Evolutionary conservation across 2,888 invertebrate species (phyloP).

Genomic region (Parochlus steinenii): DNA sequence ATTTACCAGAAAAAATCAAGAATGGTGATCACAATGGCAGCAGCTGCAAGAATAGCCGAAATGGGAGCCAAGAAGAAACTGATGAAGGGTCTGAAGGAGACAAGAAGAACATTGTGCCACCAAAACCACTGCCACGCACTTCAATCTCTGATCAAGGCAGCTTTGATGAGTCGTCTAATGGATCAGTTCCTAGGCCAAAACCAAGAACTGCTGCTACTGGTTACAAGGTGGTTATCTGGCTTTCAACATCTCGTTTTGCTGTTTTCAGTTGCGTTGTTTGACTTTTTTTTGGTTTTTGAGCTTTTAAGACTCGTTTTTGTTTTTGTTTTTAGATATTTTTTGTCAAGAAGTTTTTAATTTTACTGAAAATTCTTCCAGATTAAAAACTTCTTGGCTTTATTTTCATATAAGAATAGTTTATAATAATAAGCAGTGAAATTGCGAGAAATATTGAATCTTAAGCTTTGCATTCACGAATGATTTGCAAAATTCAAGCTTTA

Average conservation of each 20-base stretch:
- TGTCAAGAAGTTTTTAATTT: slow-evolving; percentile 4
- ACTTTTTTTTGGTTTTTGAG: slow-evolving; percentile 10
- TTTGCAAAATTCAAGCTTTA: no score
- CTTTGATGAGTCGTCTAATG: slow-evolving; percentile 28
- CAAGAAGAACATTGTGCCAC: slow-evolving; percentile 35
- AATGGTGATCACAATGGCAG: slow-evolving; percentile 17
- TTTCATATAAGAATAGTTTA: neutral
- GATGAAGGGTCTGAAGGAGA: slow-evolving; percentile 19
- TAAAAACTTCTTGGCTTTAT: neutral
- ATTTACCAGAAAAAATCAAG: neutral
- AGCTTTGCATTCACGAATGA: no score
- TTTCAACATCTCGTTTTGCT: slow-evolving; percentile 14
- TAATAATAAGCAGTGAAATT: neutral
- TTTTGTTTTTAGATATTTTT: slow-evolving; percentile 12
- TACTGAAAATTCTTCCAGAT: neutral
- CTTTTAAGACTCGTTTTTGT: slow-evolving; percentile 5
- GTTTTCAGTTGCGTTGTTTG: slow-evolving; percentile 13
- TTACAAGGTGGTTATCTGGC: slow-evolving; percentile 44
- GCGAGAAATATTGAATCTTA: no score
- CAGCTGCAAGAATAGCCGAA: slow-evolving; percentile 16
- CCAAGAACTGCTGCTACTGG: slow-evolving; percentile 59
- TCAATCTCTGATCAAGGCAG: slow-evolving; percentile 52
- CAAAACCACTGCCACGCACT: slow-evolving; percentile 66
- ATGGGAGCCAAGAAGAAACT: slow-evolving; percentile 22
- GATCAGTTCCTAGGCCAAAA: slow-evolving; percentile 35